Conservation (phyloP, 2,888 invertebrate species). For the Eugnorisma glareosa region DNA sequence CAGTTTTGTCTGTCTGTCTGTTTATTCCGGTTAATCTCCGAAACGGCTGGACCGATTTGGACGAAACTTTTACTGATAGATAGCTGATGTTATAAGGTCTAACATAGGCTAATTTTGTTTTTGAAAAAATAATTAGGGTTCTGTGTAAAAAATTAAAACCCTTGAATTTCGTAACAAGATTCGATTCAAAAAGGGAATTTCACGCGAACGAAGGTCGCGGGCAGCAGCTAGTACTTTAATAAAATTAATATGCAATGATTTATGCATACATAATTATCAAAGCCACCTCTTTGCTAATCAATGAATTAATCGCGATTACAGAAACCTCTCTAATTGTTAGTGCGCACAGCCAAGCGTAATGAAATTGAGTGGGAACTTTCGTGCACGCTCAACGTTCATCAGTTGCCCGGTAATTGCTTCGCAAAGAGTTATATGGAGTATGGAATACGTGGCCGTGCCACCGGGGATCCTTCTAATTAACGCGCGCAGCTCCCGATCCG, state of each 20-base stretch:
- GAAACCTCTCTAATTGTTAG: slow-evolving; percentile 82
- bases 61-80: no score
- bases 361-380: slow-evolving; percentile 84
- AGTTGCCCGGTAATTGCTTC: slow-evolving; percentile 85
- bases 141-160: no score
- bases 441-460: slow-evolving; percentile 67
- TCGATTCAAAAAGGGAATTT: no score
- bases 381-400: slow-evolving; percentile 84
- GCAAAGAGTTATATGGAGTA: slow-evolving; percentile 74
- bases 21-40: no score
- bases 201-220: no score
- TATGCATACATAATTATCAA: slow-evolving; percentile 42
- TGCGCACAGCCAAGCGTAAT: slow-evolving; percentile 82
- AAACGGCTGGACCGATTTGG: no score
- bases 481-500: slow-evolving; percentile 73
- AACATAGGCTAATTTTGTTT: no score
- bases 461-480: slow-evolving; percentile 86
- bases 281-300: slow-evolving; percentile 71
- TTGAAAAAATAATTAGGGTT: no score
- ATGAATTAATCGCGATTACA: slow-evolving; percentile 77
- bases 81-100: no score
- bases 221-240: no score
- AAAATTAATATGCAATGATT: slow-evolving; percentile 43
- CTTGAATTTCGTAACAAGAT: no score
- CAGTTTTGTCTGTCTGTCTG: no score